phyloP scores from a whole-genome alignment of 2,888 invertebrate species.

The Ornithoptera alexandrae region DNA sequence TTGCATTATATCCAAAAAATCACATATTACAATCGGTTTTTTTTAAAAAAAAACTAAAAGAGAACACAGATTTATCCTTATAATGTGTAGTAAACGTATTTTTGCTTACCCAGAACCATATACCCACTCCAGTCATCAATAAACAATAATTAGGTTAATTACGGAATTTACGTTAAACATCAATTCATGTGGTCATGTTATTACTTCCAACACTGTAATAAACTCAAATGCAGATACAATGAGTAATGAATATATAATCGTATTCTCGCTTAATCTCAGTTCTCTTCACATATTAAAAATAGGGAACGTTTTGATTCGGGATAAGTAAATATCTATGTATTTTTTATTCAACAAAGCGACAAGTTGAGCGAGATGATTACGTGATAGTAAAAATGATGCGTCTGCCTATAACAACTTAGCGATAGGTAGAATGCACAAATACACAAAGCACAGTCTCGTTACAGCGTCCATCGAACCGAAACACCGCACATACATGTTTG shows the following conservation, averaged over 20 bases:
- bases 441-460: too few relatives aligned
- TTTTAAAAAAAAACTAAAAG: neutral
- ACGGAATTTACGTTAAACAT: neutral
- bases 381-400: too few relatives aligned
- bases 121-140: neutral
- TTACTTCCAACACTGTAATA: neutral
- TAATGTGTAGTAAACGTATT: neutral
- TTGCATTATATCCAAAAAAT: too few relatives aligned
- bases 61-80: neutral
- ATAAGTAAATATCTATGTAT: too few relatives aligned
- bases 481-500: too few relatives aligned
- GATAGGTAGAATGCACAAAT: too few relatives aligned
- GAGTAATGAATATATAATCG: neutral
- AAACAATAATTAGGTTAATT: constrained; percentile 1
- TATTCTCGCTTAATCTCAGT: neutral
- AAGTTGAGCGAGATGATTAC: too few relatives aligned
- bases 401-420: too few relatives aligned
- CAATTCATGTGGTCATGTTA: neutral
- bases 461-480: too few relatives aligned
- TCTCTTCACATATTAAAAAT: neutral
- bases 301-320: too few relatives aligned
- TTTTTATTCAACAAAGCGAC: too few relatives aligned
- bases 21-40: too few relatives aligned
- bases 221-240: neutral
- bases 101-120: neutral